A percentile compares a stretch with the other conserved stretches of the same genome.
These are phyloP conservation scores for Thera britannica DNA, from an alignment of 2,888 invertebrate genomes.

Conservation along the genomic window DNA sequence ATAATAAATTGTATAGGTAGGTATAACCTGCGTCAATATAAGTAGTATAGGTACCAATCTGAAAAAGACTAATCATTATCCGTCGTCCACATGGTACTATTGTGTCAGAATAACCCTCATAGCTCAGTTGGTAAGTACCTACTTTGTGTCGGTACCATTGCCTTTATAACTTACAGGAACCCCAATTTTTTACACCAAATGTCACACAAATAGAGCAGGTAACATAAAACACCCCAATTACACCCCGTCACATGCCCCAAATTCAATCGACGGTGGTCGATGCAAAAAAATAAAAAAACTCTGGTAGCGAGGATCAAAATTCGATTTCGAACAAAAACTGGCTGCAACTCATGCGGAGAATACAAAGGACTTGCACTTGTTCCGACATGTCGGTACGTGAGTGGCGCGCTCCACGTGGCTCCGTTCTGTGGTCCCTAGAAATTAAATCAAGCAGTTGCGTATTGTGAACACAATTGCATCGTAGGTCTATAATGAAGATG, in stretches of 20 bases:
- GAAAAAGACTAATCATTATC: too few species aligned
- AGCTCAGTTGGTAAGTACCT: too few species aligned
- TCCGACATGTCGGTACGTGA: constrained; percentile 28
- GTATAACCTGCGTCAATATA: too few species aligned
- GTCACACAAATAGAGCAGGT: neutral
- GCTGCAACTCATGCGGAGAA: constrained; percentile 6
- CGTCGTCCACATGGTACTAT: too few species aligned
- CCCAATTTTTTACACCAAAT: neutral
- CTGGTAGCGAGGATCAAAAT: constrained; percentile 1
- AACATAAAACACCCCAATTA: neutral
- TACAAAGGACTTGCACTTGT: constrained; percentile 30
- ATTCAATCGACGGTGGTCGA: constrained; percentile 7
- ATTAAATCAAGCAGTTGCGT: too few species aligned
- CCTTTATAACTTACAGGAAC: too few species aligned
- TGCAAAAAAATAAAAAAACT: constrained; percentile 15
- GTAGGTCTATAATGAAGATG: neutral
- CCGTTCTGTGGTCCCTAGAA: neutral
- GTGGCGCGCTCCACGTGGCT: constrained; percentile 5
- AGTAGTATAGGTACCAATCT: too few species aligned
- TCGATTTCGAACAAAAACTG: constrained; percentile 24
- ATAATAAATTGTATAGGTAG: too few species aligned
- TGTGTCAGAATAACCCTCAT: too few species aligned
- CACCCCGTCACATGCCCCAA: neutral
- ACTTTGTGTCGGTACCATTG: too few species aligned
- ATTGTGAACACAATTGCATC: too few species aligned